A percentile compares a stretch with the other conserved stretches of the same genome.
phyloP scores from a whole-genome alignment of 1,140 invertebrate species.

The Cotesia chilonis region DNA sequence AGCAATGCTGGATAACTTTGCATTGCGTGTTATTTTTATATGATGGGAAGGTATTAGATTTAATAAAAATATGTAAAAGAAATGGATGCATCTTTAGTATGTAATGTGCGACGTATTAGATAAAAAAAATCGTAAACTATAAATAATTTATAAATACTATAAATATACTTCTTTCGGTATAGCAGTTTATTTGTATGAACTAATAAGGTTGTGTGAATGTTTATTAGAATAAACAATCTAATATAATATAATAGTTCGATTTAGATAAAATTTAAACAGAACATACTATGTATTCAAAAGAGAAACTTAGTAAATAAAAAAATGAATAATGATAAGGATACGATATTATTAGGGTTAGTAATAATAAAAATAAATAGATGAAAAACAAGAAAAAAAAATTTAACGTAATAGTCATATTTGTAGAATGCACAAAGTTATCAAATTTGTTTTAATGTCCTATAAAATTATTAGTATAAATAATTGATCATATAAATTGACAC shows the following conservation, averaged over 20 bases:
- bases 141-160: background rate
- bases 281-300: conserved; percentile 25
- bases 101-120: conserved; percentile 7
- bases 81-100: conserved; percentile 1
- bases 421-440: conserved; percentile 26
- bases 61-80: conserved; percentile 21
- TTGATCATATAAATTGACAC: background rate
- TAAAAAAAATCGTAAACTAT: background rate
- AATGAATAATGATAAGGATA: background rate
- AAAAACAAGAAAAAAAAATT: conserved; percentile 1
- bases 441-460: background rate
- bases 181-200: conserved; percentile 46
- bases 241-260: conserved; percentile 26
- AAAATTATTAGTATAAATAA: conserved; percentile 9
- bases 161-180: background rate
- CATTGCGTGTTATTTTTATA: conserved; percentile 67
- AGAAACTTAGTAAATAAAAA: conserved; percentile 26
- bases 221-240: conserved; percentile 33
- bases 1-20: conserved; percentile 63
- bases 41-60: conserved; percentile 32
- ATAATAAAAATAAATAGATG: background rate
- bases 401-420: conserved; percentile 8
- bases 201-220: conserved; percentile 53
- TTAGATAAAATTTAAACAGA: conserved; percentile 21
- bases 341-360: conserved; percentile 36